Base-by-base conservation (phyloP, 1,140 invertebrate species). In the Ptiloglossa arizonensis region DNA sequence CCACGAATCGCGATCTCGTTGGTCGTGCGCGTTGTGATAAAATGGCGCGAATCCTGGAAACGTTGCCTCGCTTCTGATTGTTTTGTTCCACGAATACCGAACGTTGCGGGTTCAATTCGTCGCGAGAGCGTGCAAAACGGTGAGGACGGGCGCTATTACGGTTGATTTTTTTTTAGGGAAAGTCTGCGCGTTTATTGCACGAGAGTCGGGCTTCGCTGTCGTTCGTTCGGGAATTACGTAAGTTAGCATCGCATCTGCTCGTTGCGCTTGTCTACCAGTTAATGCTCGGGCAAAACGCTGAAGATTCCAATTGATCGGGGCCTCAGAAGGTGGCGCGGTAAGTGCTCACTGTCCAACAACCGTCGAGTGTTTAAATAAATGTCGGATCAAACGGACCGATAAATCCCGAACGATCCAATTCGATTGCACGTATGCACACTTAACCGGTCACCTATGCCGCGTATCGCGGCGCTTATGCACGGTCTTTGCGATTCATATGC, bases 141-240 rank as follows among this genome's bases (percentile, higher is more conserved):
- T 24, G 15, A 69, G 8, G 32, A n/a, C n/a, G n/a, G 17, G 13
- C 15, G 24, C 48, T 11, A 24, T 48, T 35, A n/a, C n/a, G 35
- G 35, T 35, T 8, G 35, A 8, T 35, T 35, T 35, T 59, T 66
- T 60, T 81, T 69, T 17, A 41, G 19, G 44, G 52, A 82, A 73
- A 82, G 22, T 35, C 19, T 8, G 24, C n/a, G n/a, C 9, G n/a
- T 78, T 72, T 50, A 56, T 17, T 22, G 15, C 38, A 54, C 32
- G 54, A 13, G 15, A 52, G 22, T 35, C 38, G 19, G 44, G 32
- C n/a, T 69, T 62, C 71, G 32, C 27, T 48, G 46, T 44, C 56
- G 57, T 46, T 70, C 29, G 38, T 73, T 79, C 44, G 27, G 11
- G 59, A 85, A 84, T 84, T 76, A 85, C 82, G 79, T 78, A 84